Evolutionary conservation across 2,113 vertebrate species (phyloP).

Genomic region (Eptesicus fuscus): DNA sequence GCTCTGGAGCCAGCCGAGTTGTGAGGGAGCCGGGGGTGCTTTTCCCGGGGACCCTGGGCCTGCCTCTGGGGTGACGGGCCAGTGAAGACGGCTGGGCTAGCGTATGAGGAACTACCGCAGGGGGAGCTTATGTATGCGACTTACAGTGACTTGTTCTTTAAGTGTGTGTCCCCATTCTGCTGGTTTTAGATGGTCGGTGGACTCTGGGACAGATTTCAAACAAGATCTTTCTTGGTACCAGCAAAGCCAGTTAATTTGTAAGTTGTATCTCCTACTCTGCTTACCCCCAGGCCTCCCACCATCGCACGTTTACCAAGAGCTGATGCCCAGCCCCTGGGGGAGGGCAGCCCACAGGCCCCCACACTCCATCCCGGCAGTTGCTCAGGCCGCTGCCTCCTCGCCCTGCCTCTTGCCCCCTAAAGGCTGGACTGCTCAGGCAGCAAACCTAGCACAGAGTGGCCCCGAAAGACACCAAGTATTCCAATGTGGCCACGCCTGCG

Average conservation of each 20-base stretch:
- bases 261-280: constrained; percentile 52
- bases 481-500: background rate
- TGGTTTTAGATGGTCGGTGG: constrained; percentile 77
- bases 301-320: background rate
- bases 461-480: no score
- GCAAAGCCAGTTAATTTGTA: constrained; percentile 80
- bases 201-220: constrained; percentile 84
- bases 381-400: background rate
- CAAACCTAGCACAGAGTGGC: no score
- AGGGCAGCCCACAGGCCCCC: background rate
- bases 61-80: fast-evolving
- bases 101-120: no score
- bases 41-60: background rate
- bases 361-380: no score
- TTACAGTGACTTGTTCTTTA: background rate
- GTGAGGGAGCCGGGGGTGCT: no score
- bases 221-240: constrained; percentile 70
- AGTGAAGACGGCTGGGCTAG: fast-evolving
- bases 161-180: background rate
- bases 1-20: fast-evolving
- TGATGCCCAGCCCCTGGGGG: fast-evolving
- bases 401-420: background rate
- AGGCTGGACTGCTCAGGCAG: background rate
- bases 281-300: background rate
- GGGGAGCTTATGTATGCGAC: no score